Conservation (phyloP, 2,113 vertebrate genomes). For the Cryptomyrus ogoouensis region DNA sequence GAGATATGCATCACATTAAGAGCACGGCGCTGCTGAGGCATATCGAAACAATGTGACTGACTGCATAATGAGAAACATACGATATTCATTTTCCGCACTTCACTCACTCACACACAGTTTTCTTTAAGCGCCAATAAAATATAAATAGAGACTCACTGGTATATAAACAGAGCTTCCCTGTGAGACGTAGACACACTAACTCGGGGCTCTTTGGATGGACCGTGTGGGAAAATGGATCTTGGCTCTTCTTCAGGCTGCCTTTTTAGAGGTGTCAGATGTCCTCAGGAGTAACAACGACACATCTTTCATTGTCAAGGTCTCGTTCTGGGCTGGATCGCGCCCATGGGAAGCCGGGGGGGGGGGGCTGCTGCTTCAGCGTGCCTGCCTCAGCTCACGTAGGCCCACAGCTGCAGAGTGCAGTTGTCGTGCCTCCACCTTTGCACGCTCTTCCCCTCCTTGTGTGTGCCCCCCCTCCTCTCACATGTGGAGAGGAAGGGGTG, state of each 20-base stretch:
- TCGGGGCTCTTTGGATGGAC: background rate
- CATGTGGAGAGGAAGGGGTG: background rate
- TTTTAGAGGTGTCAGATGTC: constrained; percentile 28
- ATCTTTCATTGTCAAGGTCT: constrained; percentile 48
- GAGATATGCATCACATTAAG: background rate
- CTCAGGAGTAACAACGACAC: constrained; percentile 27
- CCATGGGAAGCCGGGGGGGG: constrained; percentile 10
- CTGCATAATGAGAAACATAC: background rate
- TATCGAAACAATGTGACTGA: background rate
- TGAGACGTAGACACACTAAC: background rate
- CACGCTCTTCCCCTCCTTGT: constrained; percentile 21
- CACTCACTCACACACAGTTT: background rate
- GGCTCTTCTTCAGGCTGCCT: background rate
- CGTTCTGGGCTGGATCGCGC: constrained; percentile 18
- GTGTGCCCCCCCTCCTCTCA: background rate
- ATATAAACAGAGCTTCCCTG: background rate
- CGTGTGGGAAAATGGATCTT: constrained; percentile 17
- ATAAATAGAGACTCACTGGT: background rate
- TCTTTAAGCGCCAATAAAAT: background rate
- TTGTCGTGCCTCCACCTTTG: constrained; percentile 32
- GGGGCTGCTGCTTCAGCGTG: constrained; percentile 20
- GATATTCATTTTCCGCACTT: background rate
- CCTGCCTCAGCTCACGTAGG: constrained; percentile 61
- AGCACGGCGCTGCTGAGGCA: background rate
- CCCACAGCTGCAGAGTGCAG: constrained; percentile 55